Evolutionary conservation across 2,797 vertebrate species (phyloP).

Genomic region (Pelodytes ibericus): DNA sequence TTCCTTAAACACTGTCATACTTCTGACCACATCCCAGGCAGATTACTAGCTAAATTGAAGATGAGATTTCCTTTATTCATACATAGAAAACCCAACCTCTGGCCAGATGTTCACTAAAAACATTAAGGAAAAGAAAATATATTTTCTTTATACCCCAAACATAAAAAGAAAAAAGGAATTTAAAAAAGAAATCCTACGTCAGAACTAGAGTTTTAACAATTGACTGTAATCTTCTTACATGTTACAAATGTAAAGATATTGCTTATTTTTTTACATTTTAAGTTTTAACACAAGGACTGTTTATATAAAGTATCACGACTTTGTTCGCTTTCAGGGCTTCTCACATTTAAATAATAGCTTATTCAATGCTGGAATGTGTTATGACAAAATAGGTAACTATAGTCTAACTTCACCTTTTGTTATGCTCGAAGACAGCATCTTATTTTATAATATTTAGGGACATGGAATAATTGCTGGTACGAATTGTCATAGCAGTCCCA

Average conservation of each 20-base stretch:
- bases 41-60: slow-evolving; percentile 68
- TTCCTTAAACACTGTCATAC: slow-evolving; percentile 71
- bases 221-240: slow-evolving; percentile 70
- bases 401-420: no score
- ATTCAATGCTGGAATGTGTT: no score
- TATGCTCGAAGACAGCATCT: no score
- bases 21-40: slow-evolving; percentile 72
- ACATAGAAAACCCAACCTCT: slow-evolving; percentile 68
- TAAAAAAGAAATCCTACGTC: slow-evolving; percentile 69
- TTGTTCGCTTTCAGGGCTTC: no score
- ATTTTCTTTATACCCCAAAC: slow-evolving; percentile 68
- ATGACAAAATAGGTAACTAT: no score
- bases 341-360: no score
- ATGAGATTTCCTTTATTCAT: slow-evolving; percentile 69
- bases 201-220: slow-evolving; percentile 73
- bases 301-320: no score
- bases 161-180: background rate
- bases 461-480: no score
- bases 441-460: no score
- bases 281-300: no score
- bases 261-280: slow-evolving; percentile 69
- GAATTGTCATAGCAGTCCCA: no score
- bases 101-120: slow-evolving; percentile 79
- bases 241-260: slow-evolving; percentile 67
- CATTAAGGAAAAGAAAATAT: slow-evolving; percentile 71